A percentile compares a stretch with the other conserved stretches of the same genome.
Conservation (phyloP, 2,888 invertebrate genomes). For the Copidosoma aretas region DNA sequence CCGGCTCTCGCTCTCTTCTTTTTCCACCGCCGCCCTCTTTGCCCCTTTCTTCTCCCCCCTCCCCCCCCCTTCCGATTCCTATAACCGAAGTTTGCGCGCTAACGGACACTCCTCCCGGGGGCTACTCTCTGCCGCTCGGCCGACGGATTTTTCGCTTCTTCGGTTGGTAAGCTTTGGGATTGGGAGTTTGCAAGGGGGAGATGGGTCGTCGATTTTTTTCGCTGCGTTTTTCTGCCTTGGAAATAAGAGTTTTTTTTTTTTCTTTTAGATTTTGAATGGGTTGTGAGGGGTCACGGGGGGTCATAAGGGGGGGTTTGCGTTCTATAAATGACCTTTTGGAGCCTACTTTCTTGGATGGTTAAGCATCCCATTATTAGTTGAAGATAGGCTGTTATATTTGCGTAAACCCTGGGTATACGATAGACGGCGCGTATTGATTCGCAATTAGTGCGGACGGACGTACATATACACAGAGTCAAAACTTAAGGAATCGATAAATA, state of each 20-base stretch:
- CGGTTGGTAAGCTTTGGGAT: too few species aligned
- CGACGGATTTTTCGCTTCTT: conserved; percentile 1
- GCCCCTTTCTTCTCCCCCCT: conserved; percentile 1
- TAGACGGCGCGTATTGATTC: too few species aligned
- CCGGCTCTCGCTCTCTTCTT: conserved; percentile 32
- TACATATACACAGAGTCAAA: neutral
- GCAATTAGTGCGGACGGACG: neutral
- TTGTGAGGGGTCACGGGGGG: too few species aligned
- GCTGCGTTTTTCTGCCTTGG: neutral
- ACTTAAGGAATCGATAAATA: conserved; percentile 36
- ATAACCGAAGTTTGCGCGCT: conserved; percentile 10
- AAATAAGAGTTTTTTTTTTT: neutral
- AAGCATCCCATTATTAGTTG: too few species aligned
- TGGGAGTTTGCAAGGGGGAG: too few species aligned
- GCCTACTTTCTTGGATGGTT: too few species aligned
- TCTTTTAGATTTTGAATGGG: too few species aligned
- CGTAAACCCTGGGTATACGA: too few species aligned
- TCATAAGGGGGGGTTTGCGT: too few species aligned
- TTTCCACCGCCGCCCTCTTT: conserved; percentile 24
- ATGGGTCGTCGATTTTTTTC: too few species aligned
- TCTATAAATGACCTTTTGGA: too few species aligned
- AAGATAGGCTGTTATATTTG: too few species aligned
- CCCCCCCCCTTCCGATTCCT: conserved; percentile 27
- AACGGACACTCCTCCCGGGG: conserved; percentile 1
- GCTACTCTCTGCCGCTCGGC: conserved; percentile 10